Evolutionary conservation across 2,888 invertebrate genomes (phyloP).

Genomic region (Chelonus formosanus): DNA sequence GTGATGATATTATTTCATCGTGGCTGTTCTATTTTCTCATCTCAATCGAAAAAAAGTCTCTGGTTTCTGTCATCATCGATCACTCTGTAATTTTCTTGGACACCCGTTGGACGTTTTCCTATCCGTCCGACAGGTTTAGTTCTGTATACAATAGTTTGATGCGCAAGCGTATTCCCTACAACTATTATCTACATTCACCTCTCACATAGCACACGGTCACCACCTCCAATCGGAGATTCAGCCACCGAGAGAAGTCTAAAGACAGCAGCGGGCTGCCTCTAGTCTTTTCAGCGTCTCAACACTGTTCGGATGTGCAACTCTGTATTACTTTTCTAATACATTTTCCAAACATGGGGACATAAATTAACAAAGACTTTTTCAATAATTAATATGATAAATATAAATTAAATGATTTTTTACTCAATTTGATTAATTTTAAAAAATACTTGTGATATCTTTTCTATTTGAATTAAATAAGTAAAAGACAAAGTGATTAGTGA

Average conservation of each 20-base stretch:
- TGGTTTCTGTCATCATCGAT: conserved; percentile 25
- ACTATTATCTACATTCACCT: conserved; percentile 29
- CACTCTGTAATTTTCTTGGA: conserved; percentile 24
- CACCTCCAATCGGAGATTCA: conserved; percentile 49
- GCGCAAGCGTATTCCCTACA: conserved; percentile 27
- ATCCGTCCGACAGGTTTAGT: conserved; percentile 37
- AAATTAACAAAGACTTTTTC: no score
- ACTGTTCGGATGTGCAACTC: conserved; percentile 34
- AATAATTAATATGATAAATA: no score
- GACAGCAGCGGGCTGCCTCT: conserved; percentile 39
- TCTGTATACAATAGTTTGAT: conserved; percentile 16
- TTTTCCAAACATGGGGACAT: no score
- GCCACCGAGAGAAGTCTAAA: conserved; percentile 29
- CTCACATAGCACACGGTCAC: conserved; percentile 39
- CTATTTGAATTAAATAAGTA: no score
- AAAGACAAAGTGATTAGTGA: no score
- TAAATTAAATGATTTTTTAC: no score
- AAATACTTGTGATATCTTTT: no score
- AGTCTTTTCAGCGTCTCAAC: conserved; percentile 49
- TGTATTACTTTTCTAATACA: no score
- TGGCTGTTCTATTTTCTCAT: no score
- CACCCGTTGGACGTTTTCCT: conserved; percentile 33
- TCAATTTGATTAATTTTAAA: no score
- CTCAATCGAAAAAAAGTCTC: conserved; percentile 10
- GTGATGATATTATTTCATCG: no score